Percentiles rank a stretch among this genome's conserved stretches.
Evolutionary conservation across 2,113 vertebrate genomes (phyloP).

Genomic region (Syngnathus floridae): DNA sequence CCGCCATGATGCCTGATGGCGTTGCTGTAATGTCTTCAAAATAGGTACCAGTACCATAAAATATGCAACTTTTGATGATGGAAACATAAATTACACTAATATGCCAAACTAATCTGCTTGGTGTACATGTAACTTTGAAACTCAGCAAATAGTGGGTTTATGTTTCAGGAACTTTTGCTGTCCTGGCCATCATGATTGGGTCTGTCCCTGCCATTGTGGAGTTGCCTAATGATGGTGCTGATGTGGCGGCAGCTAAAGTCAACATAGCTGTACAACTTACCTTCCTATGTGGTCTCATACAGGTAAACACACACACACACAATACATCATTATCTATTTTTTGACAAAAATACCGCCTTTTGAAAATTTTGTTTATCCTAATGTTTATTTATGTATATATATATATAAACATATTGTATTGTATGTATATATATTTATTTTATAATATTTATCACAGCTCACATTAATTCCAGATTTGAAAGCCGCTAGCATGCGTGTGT

Average conservation of each 20-base stretch:
- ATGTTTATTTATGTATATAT: no score
- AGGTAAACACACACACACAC: conserved; percentile 25
- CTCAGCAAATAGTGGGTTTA: neutral
- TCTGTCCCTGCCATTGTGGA: conserved; percentile 46
- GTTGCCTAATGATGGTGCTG: conserved; percentile 32
- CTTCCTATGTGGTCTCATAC: conserved; percentile 58
- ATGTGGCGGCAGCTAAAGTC: conserved; percentile 46
- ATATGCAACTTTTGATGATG: neutral
- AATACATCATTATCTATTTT: conserved; percentile 9
- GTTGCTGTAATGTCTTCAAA: neutral
- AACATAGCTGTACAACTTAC: conserved; percentile 47
- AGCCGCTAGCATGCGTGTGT: neutral
- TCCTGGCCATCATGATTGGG: conserved; percentile 55
- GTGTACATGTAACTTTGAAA: neutral
- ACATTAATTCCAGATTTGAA: neutral
- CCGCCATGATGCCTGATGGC: neutral
- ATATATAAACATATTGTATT: no score
- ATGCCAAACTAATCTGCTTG: neutral
- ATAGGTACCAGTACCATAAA: neutral
- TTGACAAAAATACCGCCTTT: neutral
- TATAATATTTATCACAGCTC: neutral
- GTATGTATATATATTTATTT: no score
- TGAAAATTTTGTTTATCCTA: no score
- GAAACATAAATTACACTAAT: neutral
- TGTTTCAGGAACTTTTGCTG: conserved; percentile 49